A percentile compares a stretch with the other conserved stretches of the same genome.
These are phyloP conservation scores for Trichogramma pretiosum DNA, from an alignment of 1,140 invertebrate species.

Conservation along the genomic window DNA sequence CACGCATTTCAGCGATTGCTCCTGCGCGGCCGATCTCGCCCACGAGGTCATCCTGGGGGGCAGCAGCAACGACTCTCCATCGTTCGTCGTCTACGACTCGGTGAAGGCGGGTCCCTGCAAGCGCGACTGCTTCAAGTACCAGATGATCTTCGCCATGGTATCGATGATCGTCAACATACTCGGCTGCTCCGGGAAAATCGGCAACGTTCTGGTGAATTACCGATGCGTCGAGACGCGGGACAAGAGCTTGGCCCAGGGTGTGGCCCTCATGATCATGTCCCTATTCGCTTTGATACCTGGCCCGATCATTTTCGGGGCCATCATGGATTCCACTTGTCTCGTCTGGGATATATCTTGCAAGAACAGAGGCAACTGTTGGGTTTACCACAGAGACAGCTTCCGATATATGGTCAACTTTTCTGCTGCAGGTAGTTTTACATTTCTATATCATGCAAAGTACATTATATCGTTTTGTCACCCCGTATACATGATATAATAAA, in stretches of 20 bases:
- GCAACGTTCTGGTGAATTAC: conserved; percentile 54
- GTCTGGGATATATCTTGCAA: conserved; percentile 58
- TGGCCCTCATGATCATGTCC: conserved; percentile 54
- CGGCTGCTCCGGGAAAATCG: conserved; percentile 52
- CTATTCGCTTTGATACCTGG: conserved; percentile 57
- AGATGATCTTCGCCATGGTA: conserved; percentile 43
- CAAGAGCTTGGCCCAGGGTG: conserved; percentile 57
- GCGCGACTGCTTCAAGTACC: conserved; percentile 43
- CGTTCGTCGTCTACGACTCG: conserved; percentile 13
- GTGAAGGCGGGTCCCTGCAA: conserved; percentile 47
- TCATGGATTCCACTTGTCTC: conserved; percentile 56
- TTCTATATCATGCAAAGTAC: background rate
- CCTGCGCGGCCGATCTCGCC: conserved; percentile 22
- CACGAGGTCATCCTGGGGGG: too few relatives aligned
- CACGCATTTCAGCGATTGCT: conserved; percentile 35
- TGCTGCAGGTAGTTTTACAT: conserved; percentile 44
- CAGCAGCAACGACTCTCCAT: too few relatives aligned
- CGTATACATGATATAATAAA: background rate
- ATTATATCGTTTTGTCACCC: too few relatives aligned
- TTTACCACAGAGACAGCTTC: conserved; percentile 53
- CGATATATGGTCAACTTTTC: conserved; percentile 50
- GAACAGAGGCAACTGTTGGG: conserved; percentile 54
- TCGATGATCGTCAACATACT: conserved; percentile 48
- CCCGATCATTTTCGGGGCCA: conserved; percentile 56
- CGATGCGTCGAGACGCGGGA: conserved; percentile 52